Percentiles rank a stretch among this genome's conserved stretches.
These are phyloP conservation scores for Aphaenogaster floridana DNA, from an alignment of 1,140 invertebrate genomes.

Conservation along the genomic window DNA sequence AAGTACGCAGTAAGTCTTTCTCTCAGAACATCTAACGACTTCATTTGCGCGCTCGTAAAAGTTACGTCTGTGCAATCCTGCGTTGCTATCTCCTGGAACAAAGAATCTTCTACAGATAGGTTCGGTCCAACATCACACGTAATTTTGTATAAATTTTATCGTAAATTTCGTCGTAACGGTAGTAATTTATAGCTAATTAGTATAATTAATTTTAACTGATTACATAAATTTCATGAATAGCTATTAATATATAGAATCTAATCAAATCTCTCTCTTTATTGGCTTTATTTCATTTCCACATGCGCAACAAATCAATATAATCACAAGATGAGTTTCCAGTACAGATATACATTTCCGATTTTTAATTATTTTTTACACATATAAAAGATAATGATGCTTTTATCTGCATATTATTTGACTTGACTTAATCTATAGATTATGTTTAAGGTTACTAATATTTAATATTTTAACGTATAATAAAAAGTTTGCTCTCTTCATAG, in stretches of 20 bases:
- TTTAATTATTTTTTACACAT: not conserved
- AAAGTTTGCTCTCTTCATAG: slow-evolving; percentile 18
- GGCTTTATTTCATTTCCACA: not conserved
- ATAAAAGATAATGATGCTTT: not conserved
- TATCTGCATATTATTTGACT: not conserved
- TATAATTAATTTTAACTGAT: not conserved
- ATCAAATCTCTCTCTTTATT: slow-evolving; percentile 3
- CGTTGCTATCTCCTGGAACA: slow-evolving; percentile 90
- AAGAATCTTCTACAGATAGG: slow-evolving; percentile 57
- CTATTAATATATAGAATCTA: slow-evolving; percentile 1
- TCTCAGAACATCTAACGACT: slow-evolving; percentile 95
- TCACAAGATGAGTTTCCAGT: not conserved
- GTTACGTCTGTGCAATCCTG: slow-evolving; percentile 91
- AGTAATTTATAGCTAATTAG: not conserved
- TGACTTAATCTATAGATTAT: not conserved
- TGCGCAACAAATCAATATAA: not conserved
- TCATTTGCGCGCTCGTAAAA: slow-evolving; percentile 91
- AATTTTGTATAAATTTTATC: not conserved
- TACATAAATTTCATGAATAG: not conserved
- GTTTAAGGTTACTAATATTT: not conserved
- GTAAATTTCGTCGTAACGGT: not conserved
- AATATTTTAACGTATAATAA: not conserved
- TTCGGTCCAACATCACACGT: not conserved
- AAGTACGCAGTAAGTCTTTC: slow-evolving; percentile 93
- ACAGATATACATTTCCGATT: not conserved